Base-by-base conservation (phyloP, 37 sponge, comb jelly and placozoan genomes). In the Geodia barretti region DNA sequence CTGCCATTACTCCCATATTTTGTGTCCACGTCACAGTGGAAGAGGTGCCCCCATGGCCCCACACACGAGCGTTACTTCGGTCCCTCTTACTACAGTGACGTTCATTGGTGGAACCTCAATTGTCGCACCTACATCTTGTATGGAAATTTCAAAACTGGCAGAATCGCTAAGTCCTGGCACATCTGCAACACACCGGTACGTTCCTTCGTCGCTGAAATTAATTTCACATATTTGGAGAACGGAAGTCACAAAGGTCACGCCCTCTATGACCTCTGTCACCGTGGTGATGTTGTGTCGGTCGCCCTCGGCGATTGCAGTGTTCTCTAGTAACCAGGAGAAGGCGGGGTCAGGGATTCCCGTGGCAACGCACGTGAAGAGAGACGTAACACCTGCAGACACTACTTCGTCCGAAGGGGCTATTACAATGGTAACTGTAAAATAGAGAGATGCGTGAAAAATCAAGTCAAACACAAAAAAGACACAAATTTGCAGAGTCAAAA, bases 271-370 rank as follows among this genome's bases (percentile, higher is more conserved):
- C 14, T 47, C 54, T 17, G 7, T 47, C 54, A 7, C 7, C 7
- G 14, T 47, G 11, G 54, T 17, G 7, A 14, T 47, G 11, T 47
- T 47, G 14, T 17, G 7, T 7, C 54, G 54, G 14, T 47, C 54
- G 14, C 14, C 14, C 54, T 47, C 54, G 11, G 7, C 54, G 54
- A 76, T 1, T 0, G n/a, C 8, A 20, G 4, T 20, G 24, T 21
- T 31, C 20, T 76, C 35, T 20, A 37, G 73, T 4, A 72, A 60
- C 86, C 86, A 86, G 19, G 25, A n/a, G 26, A 86, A 4, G 21
- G 4, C 7, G 4, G 86, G 86, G 30, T 42, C 62, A 2, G 79
- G 79, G 11, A 86, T 36, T 4, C 86, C 86, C 21, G 78, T 73
- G 25, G 79, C 86, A 2, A 38, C 39, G 26, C 86, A 86, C 0